Evolutionary conservation across 2,113 vertebrate species (phyloP), one percentile per base, ranked within the genome.

Genomic region (Psettodes erumei): DNA sequence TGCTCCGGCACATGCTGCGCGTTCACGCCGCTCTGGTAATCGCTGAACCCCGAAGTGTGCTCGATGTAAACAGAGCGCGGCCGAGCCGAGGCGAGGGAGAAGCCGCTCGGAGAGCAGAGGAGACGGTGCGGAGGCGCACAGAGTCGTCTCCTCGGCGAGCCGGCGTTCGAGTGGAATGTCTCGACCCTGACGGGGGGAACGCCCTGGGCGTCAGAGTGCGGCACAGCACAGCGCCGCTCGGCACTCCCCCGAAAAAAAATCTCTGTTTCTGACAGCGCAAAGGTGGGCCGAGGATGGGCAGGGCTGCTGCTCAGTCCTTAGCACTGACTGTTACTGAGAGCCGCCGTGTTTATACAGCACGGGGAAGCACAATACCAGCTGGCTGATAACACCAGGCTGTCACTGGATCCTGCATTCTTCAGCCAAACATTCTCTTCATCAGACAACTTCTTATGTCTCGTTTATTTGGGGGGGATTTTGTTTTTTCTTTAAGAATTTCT

Each of bases 271-370:
- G 86, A 82, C 84, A 78, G 74, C 37, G 71, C 55, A 75, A 91
- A 91, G 88, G 89, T 91, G 85, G 86, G 88, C 85, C 62, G 71
- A 65, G 71, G 84, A 73, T 86, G 85, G 86, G 88, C 88, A 75
- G 87, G 85, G 71, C 78, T 66, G 77, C 75, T 66, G 75, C 76
- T 83, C 79, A 91, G 92, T 87, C 88, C 94, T 91, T 91, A 92
- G 94, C 93, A 95, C 93, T 79, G 93, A 79, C 94, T 95, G 94
- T 96, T 95, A 95, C 94, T 90, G 92, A 83, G 87, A 90, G 72
- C 78, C 54, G 63, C 30, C 58, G 81, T 95, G 92, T 95, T 96
- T 96, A 94, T 88, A 92, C 88, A 91, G 89, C 75, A 76, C 85
- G 83, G 76, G 72, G 78, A 87, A 90, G 88, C 16, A 79, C 89